Percentiles rank a stretch among this genome's conserved stretches.
phyloP scores from a whole-genome alignment of 2,888 invertebrate genomes.

The Cheilosia variabilis region DNA sequence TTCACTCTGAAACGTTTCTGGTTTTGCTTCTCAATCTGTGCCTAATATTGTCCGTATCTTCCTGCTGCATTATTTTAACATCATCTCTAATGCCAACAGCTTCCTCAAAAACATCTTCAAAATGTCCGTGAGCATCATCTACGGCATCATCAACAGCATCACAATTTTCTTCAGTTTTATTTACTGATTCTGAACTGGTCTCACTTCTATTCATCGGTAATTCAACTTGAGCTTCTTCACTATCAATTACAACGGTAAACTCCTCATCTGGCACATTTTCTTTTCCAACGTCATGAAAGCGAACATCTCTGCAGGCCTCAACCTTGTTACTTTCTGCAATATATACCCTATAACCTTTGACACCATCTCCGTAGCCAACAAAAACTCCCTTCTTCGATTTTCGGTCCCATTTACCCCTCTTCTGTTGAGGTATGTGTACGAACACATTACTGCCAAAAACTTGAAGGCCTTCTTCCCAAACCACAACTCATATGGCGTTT shows the following conservation, averaged over 20 bases:
- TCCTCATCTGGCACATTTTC: not conserved
- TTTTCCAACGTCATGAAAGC: constrained; percentile 1
- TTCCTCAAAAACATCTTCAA: constrained; percentile 9
- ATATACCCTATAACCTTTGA: too few species aligned
- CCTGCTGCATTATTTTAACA: constrained; percentile 77
- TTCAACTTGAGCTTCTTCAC: not conserved
- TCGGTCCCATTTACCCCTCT: constrained; percentile 46
- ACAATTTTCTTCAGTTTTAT: too few species aligned
- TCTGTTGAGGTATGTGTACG: constrained; percentile 52
- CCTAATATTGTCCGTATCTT: not conserved
- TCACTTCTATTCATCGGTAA: too few species aligned
- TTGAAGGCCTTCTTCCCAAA: constrained; percentile 29
- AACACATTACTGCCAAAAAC: constrained; percentile 43
- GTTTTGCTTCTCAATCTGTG: constrained; percentile 36
- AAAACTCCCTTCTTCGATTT: too few species aligned
- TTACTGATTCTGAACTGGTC: not conserved
- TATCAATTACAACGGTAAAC: not conserved
- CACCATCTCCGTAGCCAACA: too few species aligned
- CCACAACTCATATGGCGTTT: constrained; percentile 77
- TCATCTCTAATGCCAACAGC: not conserved
- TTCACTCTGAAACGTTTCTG: constrained; percentile 8
- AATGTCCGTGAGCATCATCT: not conserved
- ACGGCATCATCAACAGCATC: too few species aligned
- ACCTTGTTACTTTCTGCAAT: too few species aligned
- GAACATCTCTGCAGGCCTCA: constrained; percentile 57